Evolutionary conservation across 2,888 invertebrate genomes (phyloP).

Genomic region (Eledona agricola): DNA sequence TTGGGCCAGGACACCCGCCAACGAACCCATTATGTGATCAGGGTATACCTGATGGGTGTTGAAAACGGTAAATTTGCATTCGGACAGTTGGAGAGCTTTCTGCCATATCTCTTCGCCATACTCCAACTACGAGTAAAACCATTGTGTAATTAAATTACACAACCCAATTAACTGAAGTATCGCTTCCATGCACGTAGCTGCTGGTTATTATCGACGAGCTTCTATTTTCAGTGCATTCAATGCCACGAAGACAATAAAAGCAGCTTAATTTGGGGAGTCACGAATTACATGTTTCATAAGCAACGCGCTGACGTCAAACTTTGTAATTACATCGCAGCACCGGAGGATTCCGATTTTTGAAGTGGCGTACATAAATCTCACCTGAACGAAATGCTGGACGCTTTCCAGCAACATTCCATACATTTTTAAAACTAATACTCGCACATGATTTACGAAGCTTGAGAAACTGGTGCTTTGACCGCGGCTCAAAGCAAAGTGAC

Average conservation of each 20-base stretch:
- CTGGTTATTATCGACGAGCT: constrained; percentile 9
- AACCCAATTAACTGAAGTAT: no score
- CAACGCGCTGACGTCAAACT: background rate
- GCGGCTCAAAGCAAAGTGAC: constrained; percentile 6
- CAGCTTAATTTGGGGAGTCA: constrained; percentile 1
- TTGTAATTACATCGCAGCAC: no score
- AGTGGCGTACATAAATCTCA: constrained; percentile 60
- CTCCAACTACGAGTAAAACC: no score
- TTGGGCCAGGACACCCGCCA: constrained; percentile 78
- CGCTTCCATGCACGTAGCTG: no score
- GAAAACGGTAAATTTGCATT: constrained; percentile 78
- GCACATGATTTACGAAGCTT: constrained; percentile 2
- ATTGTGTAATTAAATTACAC: no score
- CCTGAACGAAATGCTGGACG: constrained; percentile 70
- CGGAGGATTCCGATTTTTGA: background rate
- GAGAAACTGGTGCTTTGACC: constrained; percentile 7
- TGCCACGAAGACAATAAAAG: constrained; percentile 7
- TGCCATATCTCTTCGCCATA: constrained; percentile 84
- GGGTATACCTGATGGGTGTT: constrained; percentile 87
- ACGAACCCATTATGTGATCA: constrained; percentile 79
- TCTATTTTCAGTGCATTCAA: constrained; percentile 16
- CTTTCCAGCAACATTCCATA: constrained; percentile 73
- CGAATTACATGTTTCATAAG: constrained; percentile 1
- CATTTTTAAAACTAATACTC: constrained; percentile 60
- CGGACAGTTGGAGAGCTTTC: constrained; percentile 74